Evolutionary conservation across 2,113 vertebrate species (phyloP).

Genomic region (Corydoras maculifer): DNA sequence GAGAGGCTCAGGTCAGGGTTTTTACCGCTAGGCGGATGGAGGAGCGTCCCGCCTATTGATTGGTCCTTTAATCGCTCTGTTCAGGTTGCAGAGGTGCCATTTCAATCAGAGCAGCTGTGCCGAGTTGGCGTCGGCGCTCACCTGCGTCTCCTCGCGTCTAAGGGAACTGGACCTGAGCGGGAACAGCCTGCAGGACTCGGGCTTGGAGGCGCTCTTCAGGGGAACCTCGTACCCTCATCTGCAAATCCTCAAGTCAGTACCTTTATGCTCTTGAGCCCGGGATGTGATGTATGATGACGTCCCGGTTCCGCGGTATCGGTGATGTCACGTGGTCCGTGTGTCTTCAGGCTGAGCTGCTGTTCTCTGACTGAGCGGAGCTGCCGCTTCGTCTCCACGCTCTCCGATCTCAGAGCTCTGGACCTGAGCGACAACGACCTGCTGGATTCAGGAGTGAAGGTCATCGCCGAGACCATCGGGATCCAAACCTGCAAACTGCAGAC

Average conservation of each 20-base stretch:
- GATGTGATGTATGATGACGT: background rate
- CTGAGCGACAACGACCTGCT: conserved; percentile 24
- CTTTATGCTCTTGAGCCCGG: background rate
- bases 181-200: conserved; percentile 43
- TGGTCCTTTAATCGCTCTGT: background rate
- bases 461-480: conserved; percentile 11
- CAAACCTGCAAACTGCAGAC: background rate
- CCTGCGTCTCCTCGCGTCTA: conserved; percentile 36
- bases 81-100: conserved; percentile 52
- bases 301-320: background rate
- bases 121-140: conserved; percentile 33
- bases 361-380: conserved; percentile 14
- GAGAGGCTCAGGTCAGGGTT: conserved; percentile 41
- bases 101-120: conserved; percentile 43
- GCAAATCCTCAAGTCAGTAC: conserved; percentile 23
- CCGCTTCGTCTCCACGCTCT: conserved; percentile 1
- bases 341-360: conserved; percentile 19
- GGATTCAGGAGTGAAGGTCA: conserved; percentile 16
- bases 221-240: conserved; percentile 29
- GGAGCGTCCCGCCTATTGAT: no score
- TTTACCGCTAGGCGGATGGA: background rate
- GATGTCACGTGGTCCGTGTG: background rate
- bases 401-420: conserved; percentile 19
- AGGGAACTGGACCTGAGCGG: conserved; percentile 52
- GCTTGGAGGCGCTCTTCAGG: background rate